Conservation (phyloP, 2,113 vertebrate genomes). For the Nycticebus coucang region DNA sequence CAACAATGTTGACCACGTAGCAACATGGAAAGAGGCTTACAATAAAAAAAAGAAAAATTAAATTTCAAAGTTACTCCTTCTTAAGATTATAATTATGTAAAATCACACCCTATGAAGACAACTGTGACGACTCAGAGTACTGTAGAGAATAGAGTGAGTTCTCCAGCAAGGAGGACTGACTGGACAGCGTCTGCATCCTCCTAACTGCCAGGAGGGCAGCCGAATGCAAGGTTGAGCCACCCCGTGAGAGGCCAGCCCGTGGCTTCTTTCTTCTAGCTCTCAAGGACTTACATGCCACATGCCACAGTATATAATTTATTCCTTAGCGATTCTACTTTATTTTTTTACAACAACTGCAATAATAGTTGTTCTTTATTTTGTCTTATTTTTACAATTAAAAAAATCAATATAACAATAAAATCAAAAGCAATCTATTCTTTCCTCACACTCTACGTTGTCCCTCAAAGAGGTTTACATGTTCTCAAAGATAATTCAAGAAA, state of each 20-base stretch:
- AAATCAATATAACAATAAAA: background rate
- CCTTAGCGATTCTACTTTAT: background rate
- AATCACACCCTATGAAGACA: background rate
- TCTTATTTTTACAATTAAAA: background rate
- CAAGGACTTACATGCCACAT: background rate
- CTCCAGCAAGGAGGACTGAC: background rate
- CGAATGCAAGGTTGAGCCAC: no score
- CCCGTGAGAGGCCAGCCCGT: background rate
- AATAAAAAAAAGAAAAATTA: background rate
- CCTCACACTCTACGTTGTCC: background rate
- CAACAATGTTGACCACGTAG: background rate
- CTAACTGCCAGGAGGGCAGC: no score
- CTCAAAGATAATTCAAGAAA: background rate
- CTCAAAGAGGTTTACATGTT: background rate
- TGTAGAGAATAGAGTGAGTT: background rate
- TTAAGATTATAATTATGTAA: background rate
- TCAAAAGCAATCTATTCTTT: background rate
- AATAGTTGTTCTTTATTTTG: background rate
- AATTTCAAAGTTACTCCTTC: background rate
- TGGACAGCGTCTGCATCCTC: background rate
- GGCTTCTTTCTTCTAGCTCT: background rate
- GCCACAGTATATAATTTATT: background rate
- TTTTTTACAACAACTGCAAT: background rate
- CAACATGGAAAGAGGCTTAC: background rate
- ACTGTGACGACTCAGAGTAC: background rate